phyloP scores from a whole-genome alignment of 2,113 vertebrate species.

The Cyanoramphus novaezelandiae region DNA sequence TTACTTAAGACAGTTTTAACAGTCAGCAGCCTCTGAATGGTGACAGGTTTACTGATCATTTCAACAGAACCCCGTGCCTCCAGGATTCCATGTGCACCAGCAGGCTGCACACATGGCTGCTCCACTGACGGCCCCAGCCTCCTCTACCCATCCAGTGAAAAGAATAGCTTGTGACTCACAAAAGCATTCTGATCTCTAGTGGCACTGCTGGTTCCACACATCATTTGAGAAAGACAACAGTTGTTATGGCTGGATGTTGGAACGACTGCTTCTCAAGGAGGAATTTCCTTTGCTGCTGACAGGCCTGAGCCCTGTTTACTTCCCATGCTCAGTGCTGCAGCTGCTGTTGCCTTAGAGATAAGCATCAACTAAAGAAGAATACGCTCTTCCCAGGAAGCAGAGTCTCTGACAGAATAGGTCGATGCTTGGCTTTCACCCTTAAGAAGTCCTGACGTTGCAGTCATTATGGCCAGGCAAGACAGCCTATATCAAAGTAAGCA shows the following conservation, averaged over 20 bases:
- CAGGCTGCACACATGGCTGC: rapidly evolving
- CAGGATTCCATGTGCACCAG: neutral
- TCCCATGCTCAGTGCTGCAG: neutral
- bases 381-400: neutral
- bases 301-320: neutral
- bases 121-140: neutral
- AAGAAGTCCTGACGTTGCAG: neutral
- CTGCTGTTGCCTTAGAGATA: neutral
- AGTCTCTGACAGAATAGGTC: neutral
- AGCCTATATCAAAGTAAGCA: neutral
- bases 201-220: neutral
- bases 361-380: neutral
- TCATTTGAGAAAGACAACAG: neutral
- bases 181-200: neutral
- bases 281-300: neutral
- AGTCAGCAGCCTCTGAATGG: neutral
- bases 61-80: neutral
- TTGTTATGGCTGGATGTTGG: rapidly evolving
- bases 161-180: neutral
- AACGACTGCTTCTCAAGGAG: neutral
- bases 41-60: neutral
- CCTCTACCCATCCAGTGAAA: neutral
- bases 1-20: neutral
- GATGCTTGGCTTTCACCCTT: neutral
- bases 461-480: neutral